phyloP scores from a whole-genome alignment of 2,888 invertebrate species.

The Drosophila formosana region DNA sequence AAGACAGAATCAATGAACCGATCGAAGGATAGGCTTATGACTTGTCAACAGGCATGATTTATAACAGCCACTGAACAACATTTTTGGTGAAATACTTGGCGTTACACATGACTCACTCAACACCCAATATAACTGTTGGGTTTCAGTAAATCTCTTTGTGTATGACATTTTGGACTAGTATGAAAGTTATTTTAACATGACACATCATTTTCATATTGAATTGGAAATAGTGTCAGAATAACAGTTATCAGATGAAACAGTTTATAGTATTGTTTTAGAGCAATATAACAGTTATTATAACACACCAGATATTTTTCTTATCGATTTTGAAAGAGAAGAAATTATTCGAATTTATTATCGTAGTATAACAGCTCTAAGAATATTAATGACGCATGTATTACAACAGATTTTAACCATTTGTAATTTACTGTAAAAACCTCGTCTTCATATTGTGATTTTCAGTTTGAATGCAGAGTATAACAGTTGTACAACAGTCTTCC shows the following conservation, averaged over 20 bases:
- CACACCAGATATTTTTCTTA: too few species aligned
- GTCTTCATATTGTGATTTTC: neutral
- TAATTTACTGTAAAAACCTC: neutral
- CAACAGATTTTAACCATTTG: neutral
- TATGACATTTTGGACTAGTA: neutral
- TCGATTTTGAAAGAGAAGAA: too few species aligned
- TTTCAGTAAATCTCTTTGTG: neutral
- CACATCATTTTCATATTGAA: too few species aligned
- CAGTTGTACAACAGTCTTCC: neutral
- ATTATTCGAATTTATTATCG: too few species aligned
- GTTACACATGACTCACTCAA: conserved; percentile 3
- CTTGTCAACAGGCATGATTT: conserved; percentile 9
- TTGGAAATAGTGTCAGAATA: too few species aligned
- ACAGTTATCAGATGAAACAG: too few species aligned
- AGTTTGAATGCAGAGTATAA: neutral
- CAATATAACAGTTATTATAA: too few species aligned
- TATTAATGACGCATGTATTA: conserved; percentile 7
- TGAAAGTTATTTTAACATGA: neutral
- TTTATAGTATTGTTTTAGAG: too few species aligned
- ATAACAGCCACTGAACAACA: neutral
- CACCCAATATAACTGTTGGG: neutral
- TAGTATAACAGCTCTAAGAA: neutral
- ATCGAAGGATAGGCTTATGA: conserved; percentile 44
- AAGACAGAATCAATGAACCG: conserved; percentile 32
- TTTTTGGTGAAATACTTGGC: neutral